Conservation (phyloP, 2,888 invertebrate genomes). For the Ditula angustiorana region DNA sequence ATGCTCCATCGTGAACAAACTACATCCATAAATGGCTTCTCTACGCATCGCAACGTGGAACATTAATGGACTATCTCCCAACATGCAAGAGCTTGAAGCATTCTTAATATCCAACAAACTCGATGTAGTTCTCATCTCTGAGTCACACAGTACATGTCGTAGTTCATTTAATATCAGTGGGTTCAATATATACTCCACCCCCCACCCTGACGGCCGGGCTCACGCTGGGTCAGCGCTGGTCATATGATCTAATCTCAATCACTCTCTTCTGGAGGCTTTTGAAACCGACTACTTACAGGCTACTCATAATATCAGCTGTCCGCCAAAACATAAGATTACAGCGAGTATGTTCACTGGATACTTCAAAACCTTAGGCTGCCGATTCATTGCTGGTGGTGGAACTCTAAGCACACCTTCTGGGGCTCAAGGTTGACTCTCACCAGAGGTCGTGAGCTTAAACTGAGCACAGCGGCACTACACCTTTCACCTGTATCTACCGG, state of each 20-base stretch:
- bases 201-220: constrained; percentile 9
- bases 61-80: constrained; percentile 21
- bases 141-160: constrained; percentile 8
- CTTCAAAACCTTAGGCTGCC: not conserved
- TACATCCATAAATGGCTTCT: not conserved
- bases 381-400: not conserved
- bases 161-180: not conserved
- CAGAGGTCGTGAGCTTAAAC: not conserved
- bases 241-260: not conserved
- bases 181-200: not conserved
- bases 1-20: not conserved
- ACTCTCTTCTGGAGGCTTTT: not conserved
- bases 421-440: not conserved
- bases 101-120: not conserved
- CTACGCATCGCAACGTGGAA: constrained; percentile 6
- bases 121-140: not conserved
- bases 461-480: not conserved
- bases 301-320: not conserved
- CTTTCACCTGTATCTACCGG: not conserved
- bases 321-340: not conserved
- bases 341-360: not conserved
- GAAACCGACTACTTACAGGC: not conserved
- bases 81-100: not conserved
- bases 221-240: constrained; percentile 9
- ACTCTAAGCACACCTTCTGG: not conserved